Percentiles rank a stretch among this genome's conserved stretches.
Conservation (phyloP, 37 sponge, comb jelly and placozoan genomes). For the Cliona cf. orientalis region DNA sequence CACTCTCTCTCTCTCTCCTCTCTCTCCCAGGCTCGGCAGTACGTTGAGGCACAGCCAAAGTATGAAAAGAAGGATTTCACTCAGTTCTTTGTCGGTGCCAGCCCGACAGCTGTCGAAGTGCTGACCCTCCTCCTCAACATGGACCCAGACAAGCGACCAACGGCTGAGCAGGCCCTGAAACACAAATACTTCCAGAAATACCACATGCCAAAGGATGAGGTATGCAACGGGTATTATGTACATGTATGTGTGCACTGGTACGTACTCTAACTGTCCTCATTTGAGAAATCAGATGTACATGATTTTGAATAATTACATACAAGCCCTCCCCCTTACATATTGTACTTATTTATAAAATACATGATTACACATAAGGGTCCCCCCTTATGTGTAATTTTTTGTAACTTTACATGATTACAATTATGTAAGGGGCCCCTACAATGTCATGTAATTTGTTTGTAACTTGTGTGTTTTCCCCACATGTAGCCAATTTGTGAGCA, state of each 20-base stretch:
- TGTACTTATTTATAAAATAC: too few species aligned
- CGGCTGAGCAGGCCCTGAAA: slow-evolving; percentile 72
- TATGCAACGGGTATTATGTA: not conserved
- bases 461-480: too few species aligned
- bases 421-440: too few species aligned
- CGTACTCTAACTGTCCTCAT: too few species aligned
- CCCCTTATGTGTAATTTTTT: not conserved
- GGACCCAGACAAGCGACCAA: slow-evolving; percentile 79
- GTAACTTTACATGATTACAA: not conserved
- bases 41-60: slow-evolving; percentile 59
- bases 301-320: too few species aligned
- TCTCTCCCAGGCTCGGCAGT: slow-evolving; percentile 61
- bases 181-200: slow-evolving; percentile 87
- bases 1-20: not conserved
- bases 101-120: slow-evolving; percentile 73
- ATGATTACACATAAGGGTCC: too few species aligned
- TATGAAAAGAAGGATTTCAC: slow-evolving; percentile 63
- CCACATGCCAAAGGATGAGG: slow-evolving; percentile 88
- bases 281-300: too few species aligned
- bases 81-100: slow-evolving; percentile 83
- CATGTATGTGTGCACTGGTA: not conserved
- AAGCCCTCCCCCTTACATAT: not conserved
- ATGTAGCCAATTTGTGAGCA: slow-evolving; percentile 42
- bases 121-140: slow-evolving; percentile 74
- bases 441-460: not conserved